These are phyloP conservation scores for Chelonia mydas DNA, from an alignment of 2,797 vertebrate species.

Conservation along the genomic window DNA sequence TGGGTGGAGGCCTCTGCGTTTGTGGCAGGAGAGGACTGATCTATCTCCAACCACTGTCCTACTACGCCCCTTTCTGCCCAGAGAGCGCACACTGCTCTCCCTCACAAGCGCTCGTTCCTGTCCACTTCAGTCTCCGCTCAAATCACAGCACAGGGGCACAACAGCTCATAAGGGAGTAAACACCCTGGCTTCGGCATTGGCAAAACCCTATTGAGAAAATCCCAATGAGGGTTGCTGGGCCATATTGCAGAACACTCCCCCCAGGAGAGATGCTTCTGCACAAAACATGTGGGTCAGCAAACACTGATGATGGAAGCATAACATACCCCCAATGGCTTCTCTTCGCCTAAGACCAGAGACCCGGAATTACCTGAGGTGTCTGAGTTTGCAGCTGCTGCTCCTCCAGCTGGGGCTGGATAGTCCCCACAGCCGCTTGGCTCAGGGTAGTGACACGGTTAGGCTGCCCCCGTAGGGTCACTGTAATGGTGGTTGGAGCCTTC, in stretches of 20 bases:
- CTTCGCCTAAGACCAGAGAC: rapidly evolving
- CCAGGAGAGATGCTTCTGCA: rapidly evolving
- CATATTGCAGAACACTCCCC: neutral
- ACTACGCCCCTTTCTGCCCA: neutral
- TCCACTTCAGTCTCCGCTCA: no score
- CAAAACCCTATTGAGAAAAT: neutral
- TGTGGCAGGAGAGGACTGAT: rapidly evolving
- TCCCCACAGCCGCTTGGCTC: slow-evolving; percentile 82
- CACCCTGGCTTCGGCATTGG: neutral
- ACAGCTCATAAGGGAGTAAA: neutral
- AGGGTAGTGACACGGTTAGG: slow-evolving; percentile 84
- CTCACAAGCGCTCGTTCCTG: neutral
- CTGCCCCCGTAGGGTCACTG: slow-evolving; percentile 91
- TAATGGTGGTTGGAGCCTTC: slow-evolving; percentile 94
- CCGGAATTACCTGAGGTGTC: slow-evolving; percentile 72
- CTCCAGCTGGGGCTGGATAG: slow-evolving; percentile 72
- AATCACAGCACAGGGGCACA: no score
- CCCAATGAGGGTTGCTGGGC: neutral
- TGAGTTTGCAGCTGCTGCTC: slow-evolving; percentile 62
- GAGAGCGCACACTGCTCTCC: neutral
- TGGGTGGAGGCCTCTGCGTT: rapidly evolving
- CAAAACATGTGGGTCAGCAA: rapidly evolving
- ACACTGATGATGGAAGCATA: neutral
- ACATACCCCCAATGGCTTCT: rapidly evolving
- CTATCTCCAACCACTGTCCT: rapidly evolving